Conservation (phyloP, 2,113 vertebrate species). For the Nycticryphes semicollaris region DNA sequence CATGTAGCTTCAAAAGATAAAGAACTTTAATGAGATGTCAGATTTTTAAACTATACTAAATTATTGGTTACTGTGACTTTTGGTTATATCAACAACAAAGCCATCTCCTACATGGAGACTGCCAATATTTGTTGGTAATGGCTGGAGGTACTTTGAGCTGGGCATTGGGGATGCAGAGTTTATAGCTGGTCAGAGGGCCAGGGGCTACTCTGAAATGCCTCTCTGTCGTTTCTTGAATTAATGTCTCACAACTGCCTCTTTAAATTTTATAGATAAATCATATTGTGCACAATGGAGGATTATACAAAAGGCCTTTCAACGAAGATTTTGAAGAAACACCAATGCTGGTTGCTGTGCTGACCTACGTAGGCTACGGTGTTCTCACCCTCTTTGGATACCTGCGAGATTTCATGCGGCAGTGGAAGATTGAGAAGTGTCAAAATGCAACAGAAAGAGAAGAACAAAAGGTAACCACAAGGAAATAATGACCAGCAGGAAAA, state of each 20-base stretch:
- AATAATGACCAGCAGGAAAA: background rate
- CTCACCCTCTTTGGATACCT: slow-evolving; percentile 97
- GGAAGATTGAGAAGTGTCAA: slow-evolving; percentile 94
- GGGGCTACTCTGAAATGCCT: background rate
- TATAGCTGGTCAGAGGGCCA: background rate
- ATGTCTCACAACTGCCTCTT: background rate
- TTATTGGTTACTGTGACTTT: background rate
- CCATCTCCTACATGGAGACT: rapidly evolving
- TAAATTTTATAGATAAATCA: slow-evolving; percentile 78
- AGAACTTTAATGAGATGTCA: background rate
- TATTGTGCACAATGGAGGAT: slow-evolving; percentile 79
- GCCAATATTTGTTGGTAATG: background rate
- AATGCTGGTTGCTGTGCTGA: slow-evolving; percentile 94
- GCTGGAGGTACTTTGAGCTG: background rate
- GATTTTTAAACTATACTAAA: background rate
- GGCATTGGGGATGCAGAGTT: background rate
- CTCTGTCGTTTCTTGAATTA: background rate
- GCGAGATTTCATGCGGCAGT: slow-evolving; percentile 91
- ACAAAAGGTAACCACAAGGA: slow-evolving; percentile 83
- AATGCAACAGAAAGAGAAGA: slow-evolving; percentile 91
- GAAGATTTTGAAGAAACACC: slow-evolving; percentile 96
- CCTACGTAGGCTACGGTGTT: slow-evolving; percentile 95
- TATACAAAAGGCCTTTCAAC: slow-evolving; percentile 90
- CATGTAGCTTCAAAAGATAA: background rate
- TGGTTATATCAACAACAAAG: background rate